Percentiles rank a stretch among this genome's conserved stretches.
phyloP scores from a whole-genome alignment of 2,797 vertebrate species.

The Toxotes lorentzi region DNA sequence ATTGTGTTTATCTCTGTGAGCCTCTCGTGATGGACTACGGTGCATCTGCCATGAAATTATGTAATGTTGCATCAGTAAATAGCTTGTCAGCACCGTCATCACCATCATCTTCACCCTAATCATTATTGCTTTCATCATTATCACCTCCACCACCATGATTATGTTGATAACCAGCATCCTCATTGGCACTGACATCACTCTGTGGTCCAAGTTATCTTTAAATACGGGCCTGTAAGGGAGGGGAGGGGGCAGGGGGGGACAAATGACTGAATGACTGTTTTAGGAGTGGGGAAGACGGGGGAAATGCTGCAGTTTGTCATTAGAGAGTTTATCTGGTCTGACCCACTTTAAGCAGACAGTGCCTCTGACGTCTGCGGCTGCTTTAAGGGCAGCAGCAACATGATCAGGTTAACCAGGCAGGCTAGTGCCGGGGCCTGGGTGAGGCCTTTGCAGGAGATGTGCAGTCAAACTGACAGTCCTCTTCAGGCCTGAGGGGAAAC shows the following conservation, averaged over 20 bases:
- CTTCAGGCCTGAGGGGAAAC: slow-evolving; percentile 38
- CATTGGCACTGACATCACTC: slow-evolving; percentile 29
- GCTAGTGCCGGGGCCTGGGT: slow-evolving; percentile 10
- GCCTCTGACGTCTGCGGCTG: slow-evolving; percentile 50
- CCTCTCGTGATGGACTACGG: neutral
- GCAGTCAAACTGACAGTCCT: slow-evolving; percentile 36
- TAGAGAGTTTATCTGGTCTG: slow-evolving; percentile 61
- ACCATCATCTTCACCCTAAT: slow-evolving; percentile 30
- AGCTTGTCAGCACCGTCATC: slow-evolving; percentile 30
- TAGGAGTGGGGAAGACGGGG: neutral
- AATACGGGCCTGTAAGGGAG: slow-evolving; percentile 29
- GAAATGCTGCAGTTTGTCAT: slow-evolving; percentile 36
- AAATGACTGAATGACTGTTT: slow-evolving; percentile 4
- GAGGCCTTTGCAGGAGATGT: slow-evolving; percentile 57
- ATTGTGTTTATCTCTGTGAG: slow-evolving; percentile 43
- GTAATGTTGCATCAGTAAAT: slow-evolving; percentile 69
- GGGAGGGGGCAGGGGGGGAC: neutral
- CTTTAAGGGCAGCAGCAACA: slow-evolving; percentile 36
- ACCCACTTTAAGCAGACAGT: slow-evolving; percentile 65
- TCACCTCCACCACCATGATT: slow-evolving; percentile 8
- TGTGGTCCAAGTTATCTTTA: slow-evolving; percentile 12
- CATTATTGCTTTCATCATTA: slow-evolving; percentile 26
- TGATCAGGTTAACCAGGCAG: slow-evolving; percentile 52
- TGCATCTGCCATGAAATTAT: slow-evolving; percentile 60
- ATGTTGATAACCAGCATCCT: slow-evolving; percentile 30